Evolutionary conservation across 1,140 invertebrate genomes (phyloP).

Genomic region (Tetragnatha versicolor): DNA sequence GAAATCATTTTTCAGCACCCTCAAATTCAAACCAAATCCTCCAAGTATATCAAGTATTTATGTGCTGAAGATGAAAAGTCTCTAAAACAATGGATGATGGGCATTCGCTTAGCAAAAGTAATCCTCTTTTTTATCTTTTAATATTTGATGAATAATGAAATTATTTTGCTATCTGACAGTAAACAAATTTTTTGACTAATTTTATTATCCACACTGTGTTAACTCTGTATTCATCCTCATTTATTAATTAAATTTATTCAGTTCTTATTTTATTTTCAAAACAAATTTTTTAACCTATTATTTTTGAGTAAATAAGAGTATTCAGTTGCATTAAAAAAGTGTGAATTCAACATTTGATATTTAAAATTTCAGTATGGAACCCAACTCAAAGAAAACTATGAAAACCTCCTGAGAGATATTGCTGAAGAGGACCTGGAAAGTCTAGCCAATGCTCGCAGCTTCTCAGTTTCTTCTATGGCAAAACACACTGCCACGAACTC

Average conservation of each 20-base stretch:
- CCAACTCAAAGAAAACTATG: slow-evolving; percentile 83
- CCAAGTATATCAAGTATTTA: slow-evolving; percentile 96
- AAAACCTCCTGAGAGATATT: slow-evolving; percentile 81
- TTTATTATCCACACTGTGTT: too few relatives aligned
- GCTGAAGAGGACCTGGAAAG: slow-evolving; percentile 83
- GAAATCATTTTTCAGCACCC: slow-evolving; percentile 76
- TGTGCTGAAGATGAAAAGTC: slow-evolving; percentile 90
- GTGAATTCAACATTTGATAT: neutral
- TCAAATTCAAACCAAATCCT: slow-evolving; percentile 83
- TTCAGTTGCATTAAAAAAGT: too few relatives aligned
- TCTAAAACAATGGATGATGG: slow-evolving; percentile 91
- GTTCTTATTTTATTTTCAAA: neutral
- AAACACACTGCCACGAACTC: slow-evolving; percentile 47
- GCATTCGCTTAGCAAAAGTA: slow-evolving; percentile 90
- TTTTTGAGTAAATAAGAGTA: neutral
- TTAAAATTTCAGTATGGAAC: slow-evolving; percentile 78
- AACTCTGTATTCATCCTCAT: neutral
- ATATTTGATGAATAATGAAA: too few relatives aligned
- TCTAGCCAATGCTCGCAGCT: slow-evolving; percentile 77
- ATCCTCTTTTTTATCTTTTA: neutral
- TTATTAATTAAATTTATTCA: neutral
- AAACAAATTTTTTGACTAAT: too few relatives aligned
- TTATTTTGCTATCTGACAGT: too few relatives aligned
- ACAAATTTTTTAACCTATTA: neutral
- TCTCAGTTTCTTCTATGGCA: slow-evolving; percentile 67